These are phyloP conservation scores for Turnix velox DNA, from an alignment of 2,113 vertebrate species.

Conservation along the genomic window DNA sequence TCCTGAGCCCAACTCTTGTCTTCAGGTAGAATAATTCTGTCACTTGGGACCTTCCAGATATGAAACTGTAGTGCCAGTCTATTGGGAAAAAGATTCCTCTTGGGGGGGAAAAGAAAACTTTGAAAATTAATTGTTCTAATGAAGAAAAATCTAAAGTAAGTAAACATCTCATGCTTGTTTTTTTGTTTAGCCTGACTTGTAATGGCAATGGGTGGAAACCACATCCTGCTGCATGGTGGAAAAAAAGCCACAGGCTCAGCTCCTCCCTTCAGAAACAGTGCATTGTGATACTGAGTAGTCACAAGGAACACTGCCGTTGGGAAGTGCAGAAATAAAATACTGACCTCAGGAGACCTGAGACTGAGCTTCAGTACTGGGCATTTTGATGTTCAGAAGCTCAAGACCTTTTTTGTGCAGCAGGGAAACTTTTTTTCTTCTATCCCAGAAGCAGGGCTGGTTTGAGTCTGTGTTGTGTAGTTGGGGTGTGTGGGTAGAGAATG, in stretches of 20 bases:
- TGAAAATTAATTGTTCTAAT: neutral
- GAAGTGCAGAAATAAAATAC: neutral
- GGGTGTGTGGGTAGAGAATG: neutral
- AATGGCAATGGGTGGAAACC: neutral
- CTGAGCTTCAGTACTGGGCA: neutral
- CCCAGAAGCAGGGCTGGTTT: neutral
- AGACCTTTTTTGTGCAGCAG: neutral
- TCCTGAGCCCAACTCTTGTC: neutral
- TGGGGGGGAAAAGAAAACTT: neutral
- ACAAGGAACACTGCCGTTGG: neutral
- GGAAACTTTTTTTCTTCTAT: neutral
- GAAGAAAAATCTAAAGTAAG: neutral
- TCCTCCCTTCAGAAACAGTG: neutral
- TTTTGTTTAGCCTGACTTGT: neutral
- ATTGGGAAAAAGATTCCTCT: neutral
- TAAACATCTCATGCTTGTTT: neutral
- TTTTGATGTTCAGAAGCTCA: neutral
- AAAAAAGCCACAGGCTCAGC: neutral
- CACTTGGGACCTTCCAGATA: neutral
- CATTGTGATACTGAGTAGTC: neutral
- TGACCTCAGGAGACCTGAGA: neutral
- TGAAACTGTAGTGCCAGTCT: neutral
- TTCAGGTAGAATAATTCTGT: neutral
- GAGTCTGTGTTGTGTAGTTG: rapidly evolving
- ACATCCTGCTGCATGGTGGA: slow-evolving; percentile 16